Evolutionary conservation across 1,140 invertebrate species (phyloP).

Genomic region (Pseudomyrmex flavicornis): DNA sequence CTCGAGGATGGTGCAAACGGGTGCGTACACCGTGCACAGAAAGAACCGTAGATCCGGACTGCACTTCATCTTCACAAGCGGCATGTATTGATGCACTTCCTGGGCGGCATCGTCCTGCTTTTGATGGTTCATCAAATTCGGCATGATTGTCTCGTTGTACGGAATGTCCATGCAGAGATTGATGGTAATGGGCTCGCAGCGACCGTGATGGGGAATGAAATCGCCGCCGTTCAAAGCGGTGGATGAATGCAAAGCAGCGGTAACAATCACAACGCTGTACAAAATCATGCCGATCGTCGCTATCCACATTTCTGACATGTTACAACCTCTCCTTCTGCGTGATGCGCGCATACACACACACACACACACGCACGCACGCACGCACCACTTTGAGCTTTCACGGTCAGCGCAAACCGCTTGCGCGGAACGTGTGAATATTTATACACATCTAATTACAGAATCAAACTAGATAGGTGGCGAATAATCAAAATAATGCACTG

Average conservation of each 20-base stretch:
- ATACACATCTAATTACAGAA: no score
- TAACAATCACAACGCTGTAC: slow-evolving; percentile 40
- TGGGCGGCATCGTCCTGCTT: slow-evolving; percentile 98
- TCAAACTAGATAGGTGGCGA: no score
- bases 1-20: slow-evolving; percentile 97
- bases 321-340: no score
- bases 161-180: slow-evolving; percentile 96
- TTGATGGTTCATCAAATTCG: slow-evolving; percentile 96
- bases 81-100: slow-evolving; percentile 97
- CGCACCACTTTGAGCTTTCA: no score
- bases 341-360: no score
- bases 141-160: slow-evolving; percentile 98
- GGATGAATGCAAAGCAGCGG: slow-evolving; percentile 58
- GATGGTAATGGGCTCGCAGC: slow-evolving; percentile 97
- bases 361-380: no score
- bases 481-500: no score
- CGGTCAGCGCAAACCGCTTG: no score
- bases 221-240: slow-evolving; percentile 77
- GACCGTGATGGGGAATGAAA: slow-evolving; percentile 90
- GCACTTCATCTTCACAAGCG: slow-evolving; percentile 98
- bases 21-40: slow-evolving; percentile 97
- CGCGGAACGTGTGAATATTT: no score
- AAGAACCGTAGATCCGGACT: slow-evolving; percentile 97
- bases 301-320: slow-evolving; percentile 44
- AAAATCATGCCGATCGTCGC: slow-evolving; percentile 41